These are phyloP conservation scores for Thamnophis elegans DNA, from an alignment of 2,797 vertebrate genomes.

Conservation along the genomic window DNA sequence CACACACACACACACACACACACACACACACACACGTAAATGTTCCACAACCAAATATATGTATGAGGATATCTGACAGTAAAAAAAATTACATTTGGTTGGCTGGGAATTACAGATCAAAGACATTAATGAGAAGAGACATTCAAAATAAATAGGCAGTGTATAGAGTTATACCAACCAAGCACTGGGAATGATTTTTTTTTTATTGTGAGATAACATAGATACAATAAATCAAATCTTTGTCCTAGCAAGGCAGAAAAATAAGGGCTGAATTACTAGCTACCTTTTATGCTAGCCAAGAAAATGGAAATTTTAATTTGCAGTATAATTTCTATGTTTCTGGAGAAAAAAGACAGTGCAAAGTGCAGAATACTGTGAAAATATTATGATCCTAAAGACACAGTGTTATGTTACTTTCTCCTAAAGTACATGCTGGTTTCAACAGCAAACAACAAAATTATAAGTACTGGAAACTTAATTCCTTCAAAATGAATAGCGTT, in stretches of 20 bases:
- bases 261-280: conserved; percentile 38
- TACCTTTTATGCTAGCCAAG: conserved; percentile 49
- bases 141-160: conserved; percentile 50
- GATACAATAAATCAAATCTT: conserved; percentile 59
- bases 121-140: conserved; percentile 56
- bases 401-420: neutral
- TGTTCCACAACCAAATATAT: neutral
- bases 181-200: conserved; percentile 40
- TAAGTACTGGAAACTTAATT: neutral
- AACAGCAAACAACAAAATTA: neutral
- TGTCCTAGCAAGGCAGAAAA: conserved; percentile 42
- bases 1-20: too few species aligned
- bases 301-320: conserved; percentile 27
- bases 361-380: neutral
- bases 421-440: neutral
- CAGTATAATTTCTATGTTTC: neutral
- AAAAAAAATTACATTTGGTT: neutral
- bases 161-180: conserved; percentile 45
- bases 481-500: neutral
- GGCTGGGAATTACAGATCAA: conserved; percentile 15
- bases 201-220: conserved; percentile 50
- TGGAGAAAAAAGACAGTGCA: neutral
- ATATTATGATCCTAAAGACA: neutral
- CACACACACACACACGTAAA: neutral
- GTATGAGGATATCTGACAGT: neutral